These are phyloP conservation scores for Acanthoscelides obtectus DNA, from an alignment of 2,888 invertebrate species.

Conservation along the genomic window DNA sequence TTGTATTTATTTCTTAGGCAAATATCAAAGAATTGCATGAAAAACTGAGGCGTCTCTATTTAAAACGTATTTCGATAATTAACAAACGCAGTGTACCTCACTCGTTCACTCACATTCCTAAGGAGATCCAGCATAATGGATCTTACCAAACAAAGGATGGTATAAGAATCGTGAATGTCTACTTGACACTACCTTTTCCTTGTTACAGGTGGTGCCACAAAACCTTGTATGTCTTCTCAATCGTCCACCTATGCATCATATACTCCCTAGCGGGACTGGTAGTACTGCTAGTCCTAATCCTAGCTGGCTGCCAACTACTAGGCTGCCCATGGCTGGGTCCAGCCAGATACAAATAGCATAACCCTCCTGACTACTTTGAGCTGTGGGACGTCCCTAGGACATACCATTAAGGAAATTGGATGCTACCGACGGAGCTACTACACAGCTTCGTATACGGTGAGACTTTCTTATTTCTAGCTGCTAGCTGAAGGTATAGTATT, in stretches of 20 bases:
- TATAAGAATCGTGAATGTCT: too few species aligned
- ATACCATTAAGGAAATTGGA: conserved; percentile 31
- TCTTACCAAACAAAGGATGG: too few species aligned
- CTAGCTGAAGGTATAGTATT: too few species aligned
- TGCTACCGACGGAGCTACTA: not conserved
- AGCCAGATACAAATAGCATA: conserved; percentile 60
- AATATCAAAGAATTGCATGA: too few species aligned
- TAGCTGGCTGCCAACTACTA: conserved; percentile 66
- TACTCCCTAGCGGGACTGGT: conserved; percentile 60
- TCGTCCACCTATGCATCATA: conserved; percentile 67
- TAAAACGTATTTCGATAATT: too few species aligned
- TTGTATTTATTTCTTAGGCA: too few species aligned
- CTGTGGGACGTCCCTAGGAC: conserved; percentile 43
- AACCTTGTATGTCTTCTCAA: conserved; percentile 70
- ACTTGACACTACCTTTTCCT: not conserved
- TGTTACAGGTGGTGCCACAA: conserved; percentile 64
- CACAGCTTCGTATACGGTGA: not conserved
- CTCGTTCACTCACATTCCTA: too few species aligned
- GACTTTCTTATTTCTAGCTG: not conserved
- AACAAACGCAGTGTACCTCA: too few species aligned
- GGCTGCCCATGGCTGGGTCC: conserved; percentile 67
- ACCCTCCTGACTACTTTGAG: conserved; percentile 41
- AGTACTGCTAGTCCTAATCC: conserved; percentile 54
- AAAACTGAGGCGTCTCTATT: too few species aligned
- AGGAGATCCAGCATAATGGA: too few species aligned